A percentile compares a stretch with the other conserved stretches of the same genome.
Conservation (phyloP, 1,140 invertebrate genomes). For the Euwallacea fornicatus region DNA sequence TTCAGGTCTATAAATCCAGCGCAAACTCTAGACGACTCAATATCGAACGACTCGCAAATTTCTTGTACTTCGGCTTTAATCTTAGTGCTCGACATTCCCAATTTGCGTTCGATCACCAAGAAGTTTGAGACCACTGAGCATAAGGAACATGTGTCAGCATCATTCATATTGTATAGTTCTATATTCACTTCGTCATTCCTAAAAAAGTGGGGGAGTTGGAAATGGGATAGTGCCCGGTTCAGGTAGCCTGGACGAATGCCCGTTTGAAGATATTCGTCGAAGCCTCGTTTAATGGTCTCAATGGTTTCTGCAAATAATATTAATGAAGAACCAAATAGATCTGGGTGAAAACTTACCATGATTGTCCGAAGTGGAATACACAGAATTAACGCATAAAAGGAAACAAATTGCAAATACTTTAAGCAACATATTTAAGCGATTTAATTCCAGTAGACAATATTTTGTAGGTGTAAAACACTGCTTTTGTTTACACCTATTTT, state of each 20-base stretch:
- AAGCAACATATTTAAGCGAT: no score
- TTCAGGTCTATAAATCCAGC: slow-evolving; percentile 24
- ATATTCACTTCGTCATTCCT: slow-evolving; percentile 18
- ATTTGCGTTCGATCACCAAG: slow-evolving; percentile 17
- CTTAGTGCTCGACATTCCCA: slow-evolving; percentile 12
- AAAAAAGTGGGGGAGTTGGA: slow-evolving; percentile 33
- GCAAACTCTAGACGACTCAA: slow-evolving; percentile 29
- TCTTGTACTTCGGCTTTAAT: slow-evolving; percentile 6
- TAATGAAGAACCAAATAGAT: no score
- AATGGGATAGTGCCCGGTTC: slow-evolving; percentile 4
- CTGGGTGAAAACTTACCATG: no score
- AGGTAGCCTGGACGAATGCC: slow-evolving; percentile 22
- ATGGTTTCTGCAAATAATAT: slow-evolving; percentile 4
- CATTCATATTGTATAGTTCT: neutral
- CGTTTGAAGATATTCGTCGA: slow-evolving; percentile 24
- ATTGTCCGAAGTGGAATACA: no score
- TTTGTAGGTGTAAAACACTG: no score
- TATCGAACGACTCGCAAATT: slow-evolving; percentile 15
- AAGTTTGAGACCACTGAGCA: slow-evolving; percentile 23
- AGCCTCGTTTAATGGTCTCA: slow-evolving; percentile 17
- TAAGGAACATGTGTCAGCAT: slow-evolving; percentile 20
- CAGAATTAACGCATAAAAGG: no score
- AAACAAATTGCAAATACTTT: no score
- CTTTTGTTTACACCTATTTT: no score
- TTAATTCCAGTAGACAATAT: no score